phyloP scores from a whole-genome alignment of 2,888 invertebrate species.

The Aphidius colemani region DNA sequence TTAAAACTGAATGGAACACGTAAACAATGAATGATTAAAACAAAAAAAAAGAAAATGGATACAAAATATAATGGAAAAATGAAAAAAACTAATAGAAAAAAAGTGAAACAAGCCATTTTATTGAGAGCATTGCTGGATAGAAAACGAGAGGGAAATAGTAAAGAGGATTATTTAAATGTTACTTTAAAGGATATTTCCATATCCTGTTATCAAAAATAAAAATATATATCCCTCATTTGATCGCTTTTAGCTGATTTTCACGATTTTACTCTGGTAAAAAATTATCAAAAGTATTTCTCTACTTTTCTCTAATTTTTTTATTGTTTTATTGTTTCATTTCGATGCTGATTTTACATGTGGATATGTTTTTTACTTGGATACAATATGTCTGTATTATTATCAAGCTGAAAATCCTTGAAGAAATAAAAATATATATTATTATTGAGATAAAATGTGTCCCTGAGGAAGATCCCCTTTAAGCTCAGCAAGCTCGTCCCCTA shows the following conservation, averaged over 20 bases:
- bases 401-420: conserved; percentile 7
- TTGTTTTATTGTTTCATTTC: background rate
- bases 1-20: background rate
- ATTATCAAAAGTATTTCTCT: too few relatives aligned
- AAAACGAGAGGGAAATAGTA: conserved; percentile 11
- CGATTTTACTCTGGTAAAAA: background rate
- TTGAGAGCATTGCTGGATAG: background rate
- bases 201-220: conserved; percentile 13
- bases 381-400: conserved; percentile 8
- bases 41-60: background rate
- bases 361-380: background rate
- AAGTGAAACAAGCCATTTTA: conserved; percentile 6
- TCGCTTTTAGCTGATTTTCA: conserved; percentile 22
- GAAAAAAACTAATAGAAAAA: conserved; percentile 2
- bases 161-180: conserved; percentile 16
- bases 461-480: conserved; percentile 33
- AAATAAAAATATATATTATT: conserved; percentile 14
- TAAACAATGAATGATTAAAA: background rate
- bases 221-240: conserved; percentile 9
- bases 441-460: background rate
- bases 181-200: conserved; percentile 27
- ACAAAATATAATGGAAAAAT: background rate
- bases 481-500: conserved; percentile 23
- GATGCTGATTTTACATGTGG: too few relatives aligned
- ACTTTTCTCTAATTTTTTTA: too few relatives aligned